Base-by-base conservation (phyloP, 1,140 invertebrate genomes). In the Bombus confusus region DNA sequence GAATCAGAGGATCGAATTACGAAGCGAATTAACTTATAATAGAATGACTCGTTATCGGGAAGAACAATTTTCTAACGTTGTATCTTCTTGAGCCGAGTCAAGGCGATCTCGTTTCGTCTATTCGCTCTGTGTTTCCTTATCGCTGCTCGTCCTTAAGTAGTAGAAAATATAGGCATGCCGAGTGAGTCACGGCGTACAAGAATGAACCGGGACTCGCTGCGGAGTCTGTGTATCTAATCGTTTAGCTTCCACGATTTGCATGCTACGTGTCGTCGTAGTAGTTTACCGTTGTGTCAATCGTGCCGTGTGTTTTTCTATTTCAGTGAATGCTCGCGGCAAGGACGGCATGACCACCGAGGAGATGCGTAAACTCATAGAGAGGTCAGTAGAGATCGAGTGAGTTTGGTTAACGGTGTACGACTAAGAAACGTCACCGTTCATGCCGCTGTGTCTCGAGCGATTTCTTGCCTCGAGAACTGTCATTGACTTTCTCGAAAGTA, bases 321-420 rank as follows among this genome's bases (percentile, higher is more conserved):
- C 97, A 97, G 97, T 97, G 95, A 97, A 95, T 95, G 93, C 96
- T 94, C 96, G 96, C 95, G 95, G 95, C 95, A 98, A 98, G 97
- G 97, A 98, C 97, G 97, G 97, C 96, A 97, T 98, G 97, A 97
- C 97, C 96, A 98, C 97, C 95, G 98, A 98, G 96, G 98, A 98
- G 96, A 98, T 98, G 97, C 97, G 98, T 96, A 98, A 98, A 97
- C 97, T 98, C 95, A 98, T 98, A 96, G 98, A 98, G 97, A 98
- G 98, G 98, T 98, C 96, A 98, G 96, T 97, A 96, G 90, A 90
- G 93, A 89, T 91, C 86, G 87, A 88, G 86, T 91, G 88, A 86
- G 87, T 77, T 90, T 88, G 83, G 80, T 90, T 87, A 86, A 90
- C 89, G 89, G 86, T 87, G 86, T 69, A 78, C 88, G 79, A 69